Base-by-base conservation (phyloP, 2,888 invertebrate species). In the Mayetiola destructor region DNA sequence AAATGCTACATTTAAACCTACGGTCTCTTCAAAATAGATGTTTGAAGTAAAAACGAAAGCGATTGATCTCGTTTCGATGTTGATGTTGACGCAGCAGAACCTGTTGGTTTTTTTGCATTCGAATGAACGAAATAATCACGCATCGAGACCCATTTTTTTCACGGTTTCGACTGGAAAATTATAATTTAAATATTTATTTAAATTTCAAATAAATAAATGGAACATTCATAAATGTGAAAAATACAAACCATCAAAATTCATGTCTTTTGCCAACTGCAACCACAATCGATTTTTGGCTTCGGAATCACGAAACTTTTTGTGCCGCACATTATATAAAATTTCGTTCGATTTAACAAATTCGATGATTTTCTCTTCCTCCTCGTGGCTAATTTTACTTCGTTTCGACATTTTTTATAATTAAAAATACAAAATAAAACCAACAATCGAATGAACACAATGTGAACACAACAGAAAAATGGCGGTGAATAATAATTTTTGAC, bases 211-310 rank as follows among this genome's bases (percentile, higher is more conserved):
- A n/a, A n/a, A n/a, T n/a, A n/a, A n/a, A n/a, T n/a, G n/a, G n/a
- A n/a, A n/a, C n/a, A n/a, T n/a, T n/a, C n/a, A n/a, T n/a, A n/a
- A n/a, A n/a, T n/a, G n/a, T n/a, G n/a, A n/a, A n/a, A n/a, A n/a
- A n/a, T n/a, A n/a, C n/a, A n/a, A n/a, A 42, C 42, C 42, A n/a
- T 42, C 18, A 4, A 20, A 8, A 9, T 16, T 16, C 42, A 42
- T 42, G 8, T 18, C 10, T 5, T 42, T 18, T 10, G 27, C 52
- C 23, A 52, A 52, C 9, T 3, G 20, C 14, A 52, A 29, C 52
- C 52, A 52, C 27, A 52, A 52, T n/a, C 52, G 52, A 52, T 52
- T 23, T 29, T 52, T 52, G 2, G 23, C 27, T 29, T 52, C 52
- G 3, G 27, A 3, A n/a, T 52, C 52, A n/a, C 52, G 52, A 52